These are phyloP conservation scores for Trialeurodes vaporariorum DNA, from an alignment of 1,140 invertebrate genomes.

Conservation along the genomic window DNA sequence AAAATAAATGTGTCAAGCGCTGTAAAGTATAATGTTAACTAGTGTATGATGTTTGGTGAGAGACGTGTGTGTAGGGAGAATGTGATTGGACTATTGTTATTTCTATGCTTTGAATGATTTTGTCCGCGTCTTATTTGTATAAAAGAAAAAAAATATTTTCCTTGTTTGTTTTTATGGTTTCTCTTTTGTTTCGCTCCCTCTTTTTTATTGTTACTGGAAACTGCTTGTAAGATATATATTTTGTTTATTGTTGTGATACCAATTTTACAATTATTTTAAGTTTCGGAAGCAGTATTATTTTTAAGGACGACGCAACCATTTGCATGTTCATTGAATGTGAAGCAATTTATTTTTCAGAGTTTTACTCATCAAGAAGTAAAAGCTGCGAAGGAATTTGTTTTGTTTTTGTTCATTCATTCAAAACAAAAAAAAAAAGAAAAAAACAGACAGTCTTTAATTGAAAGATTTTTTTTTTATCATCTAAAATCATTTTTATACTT, in stretches of 20 bases:
- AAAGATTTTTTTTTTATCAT: too few relatives aligned
- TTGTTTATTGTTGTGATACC: not conserved
- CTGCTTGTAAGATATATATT: not conserved
- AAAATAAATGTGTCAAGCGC: not conserved
- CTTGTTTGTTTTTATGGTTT: not conserved
- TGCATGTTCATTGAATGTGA: not conserved
- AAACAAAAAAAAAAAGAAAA: too few relatives aligned
- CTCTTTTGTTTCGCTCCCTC: not conserved
- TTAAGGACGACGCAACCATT: not conserved
- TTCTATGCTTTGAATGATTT: not conserved
- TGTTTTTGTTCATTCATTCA: too few relatives aligned
- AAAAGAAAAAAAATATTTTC: not conserved
- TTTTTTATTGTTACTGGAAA: not conserved
- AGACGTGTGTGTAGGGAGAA: too few relatives aligned
- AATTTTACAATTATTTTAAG: not conserved
- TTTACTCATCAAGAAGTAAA: too few relatives aligned
- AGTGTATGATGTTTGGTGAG: too few relatives aligned
- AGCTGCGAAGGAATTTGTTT: too few relatives aligned
- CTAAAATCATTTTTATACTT: too few relatives aligned
- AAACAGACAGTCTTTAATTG: too few relatives aligned
- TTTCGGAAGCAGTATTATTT: not conserved
- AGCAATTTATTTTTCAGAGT: too few relatives aligned
- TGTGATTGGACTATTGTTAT: not conserved
- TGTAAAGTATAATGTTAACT: not conserved
- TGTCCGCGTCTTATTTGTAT: not conserved